These are phyloP conservation scores for Spea bombifrons DNA, from an alignment of 2,113 vertebrate species.

Conservation along the genomic window DNA sequence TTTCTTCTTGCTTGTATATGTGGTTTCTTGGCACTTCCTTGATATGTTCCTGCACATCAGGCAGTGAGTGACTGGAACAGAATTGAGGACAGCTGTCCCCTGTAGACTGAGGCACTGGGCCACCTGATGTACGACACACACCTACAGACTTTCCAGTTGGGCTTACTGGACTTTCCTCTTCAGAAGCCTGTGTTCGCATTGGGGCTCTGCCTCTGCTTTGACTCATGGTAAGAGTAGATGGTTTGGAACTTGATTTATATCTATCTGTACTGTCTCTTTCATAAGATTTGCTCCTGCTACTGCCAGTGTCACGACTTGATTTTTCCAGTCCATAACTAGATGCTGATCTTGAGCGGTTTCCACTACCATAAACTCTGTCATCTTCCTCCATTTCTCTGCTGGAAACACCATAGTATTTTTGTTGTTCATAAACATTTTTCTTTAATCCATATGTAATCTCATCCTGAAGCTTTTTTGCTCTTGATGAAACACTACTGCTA, in stretches of 20 bases:
- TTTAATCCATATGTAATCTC: constrained; percentile 88
- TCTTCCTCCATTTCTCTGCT: constrained; percentile 83
- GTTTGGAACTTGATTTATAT: constrained; percentile 75
- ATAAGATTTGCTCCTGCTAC: constrained; percentile 86
- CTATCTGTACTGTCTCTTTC: constrained; percentile 85
- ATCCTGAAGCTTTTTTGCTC: constrained; percentile 87
- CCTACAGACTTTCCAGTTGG: constrained; percentile 83
- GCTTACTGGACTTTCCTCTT: constrained; percentile 93
- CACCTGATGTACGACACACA: constrained; percentile 70
- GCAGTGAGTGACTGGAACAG: constrained; percentile 97
- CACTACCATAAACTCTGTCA: constrained; percentile 76
- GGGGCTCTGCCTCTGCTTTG: constrained; percentile 80
- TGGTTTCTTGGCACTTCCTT: constrained; percentile 93
- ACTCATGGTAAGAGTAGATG: constrained; percentile 68
- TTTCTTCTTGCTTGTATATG: constrained; percentile 91
- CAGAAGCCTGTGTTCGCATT: constrained; percentile 86
- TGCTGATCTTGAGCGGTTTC: constrained; percentile 77
- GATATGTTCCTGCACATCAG: constrained; percentile 94
- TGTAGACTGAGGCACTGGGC: constrained; percentile 63
- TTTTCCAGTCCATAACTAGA: constrained; percentile 87
- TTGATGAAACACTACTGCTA: constrained; percentile 80
- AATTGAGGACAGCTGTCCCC: constrained; percentile 88
- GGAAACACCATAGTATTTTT: constrained; percentile 84
- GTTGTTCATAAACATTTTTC: constrained; percentile 91
- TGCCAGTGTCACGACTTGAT: constrained; percentile 75